Evolutionary conservation across 2,797 vertebrate species (phyloP), one percentile per base, ranked within the genome.

Genomic region (Danio jaintianensis): DNA sequence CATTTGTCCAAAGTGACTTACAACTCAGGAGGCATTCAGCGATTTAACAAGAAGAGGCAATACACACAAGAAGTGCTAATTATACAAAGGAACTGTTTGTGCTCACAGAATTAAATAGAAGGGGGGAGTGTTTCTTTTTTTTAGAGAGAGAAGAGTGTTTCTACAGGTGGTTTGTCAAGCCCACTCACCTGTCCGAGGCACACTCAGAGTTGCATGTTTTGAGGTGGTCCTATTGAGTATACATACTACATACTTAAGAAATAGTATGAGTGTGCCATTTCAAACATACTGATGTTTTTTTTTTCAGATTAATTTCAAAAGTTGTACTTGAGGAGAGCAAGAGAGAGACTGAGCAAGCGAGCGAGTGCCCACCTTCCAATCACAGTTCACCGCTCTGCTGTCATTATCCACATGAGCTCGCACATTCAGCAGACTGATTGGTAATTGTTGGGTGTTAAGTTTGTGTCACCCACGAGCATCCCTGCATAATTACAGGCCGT

Each of bases 371-470:
- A 56, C 55, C 61, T 40, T 82, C 86, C 87, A 85, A 88, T 87
- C 83, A 84, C 50, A 87, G 85, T 89, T 85, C 85, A 82, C 80
- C 59, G 50, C 84, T 87, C 82, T 82, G 86, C 79, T 86, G 82
- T 83, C 84, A 77, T 87, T 85, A 82, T 63, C 62, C 7, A 74
- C 86, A 84, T 83, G 85, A 83, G 66, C 56, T 81, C 86, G 55
- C 71, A 66, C 67, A 78, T 85, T 87, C 83, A 86, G 76, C 68
- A 83, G 84, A 85, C 82, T 90, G 90, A 90, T 92, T 89, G 90
- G 86, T 91, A 92, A 93, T 93, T 92, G 87, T 87, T 81, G 87
- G 88, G 87, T 84, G 88, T 88, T 88, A 86, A 87, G 84, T 83
- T 83, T 71, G 69, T 80, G 81, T 89, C 87, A 84, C 67, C 83